phyloP scores from a whole-genome alignment of 92 coral and sea anemone species.

The Meandrina meandrites region DNA sequence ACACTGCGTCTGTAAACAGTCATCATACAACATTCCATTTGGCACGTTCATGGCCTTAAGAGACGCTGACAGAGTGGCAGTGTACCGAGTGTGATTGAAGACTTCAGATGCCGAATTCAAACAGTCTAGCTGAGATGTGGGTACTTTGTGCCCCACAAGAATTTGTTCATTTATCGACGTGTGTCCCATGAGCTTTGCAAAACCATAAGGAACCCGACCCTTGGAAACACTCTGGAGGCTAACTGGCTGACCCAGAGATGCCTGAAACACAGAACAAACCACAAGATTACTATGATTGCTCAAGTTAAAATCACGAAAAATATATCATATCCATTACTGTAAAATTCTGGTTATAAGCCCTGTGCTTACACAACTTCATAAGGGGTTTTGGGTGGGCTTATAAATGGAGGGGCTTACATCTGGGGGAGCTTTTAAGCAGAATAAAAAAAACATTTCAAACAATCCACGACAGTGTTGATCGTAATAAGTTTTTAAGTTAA shows the following conservation, averaged over 20 bases:
- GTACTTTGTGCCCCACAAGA: conserved; percentile 85
- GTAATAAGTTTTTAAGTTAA: too few species aligned
- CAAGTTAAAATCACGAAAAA: not conserved
- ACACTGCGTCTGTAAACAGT: not conserved
- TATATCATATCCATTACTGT: not conserved
- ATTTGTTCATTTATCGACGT: conserved; percentile 81
- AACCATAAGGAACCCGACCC: conserved; percentile 79
- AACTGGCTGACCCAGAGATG: conserved; percentile 68
- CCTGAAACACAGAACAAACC: conserved; percentile 36
- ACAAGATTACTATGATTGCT: not conserved
- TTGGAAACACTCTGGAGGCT: conserved; percentile 72
- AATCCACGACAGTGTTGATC: too few species aligned
- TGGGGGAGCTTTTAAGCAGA: too few species aligned
- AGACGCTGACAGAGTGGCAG: conserved; percentile 62
- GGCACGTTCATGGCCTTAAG: conserved; percentile 74
- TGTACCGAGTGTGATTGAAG: conserved; percentile 66
- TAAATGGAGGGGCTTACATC: too few species aligned
- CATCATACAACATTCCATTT: conserved; percentile 29
- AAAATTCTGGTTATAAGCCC: too few species aligned
- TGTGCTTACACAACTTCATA: too few species aligned
- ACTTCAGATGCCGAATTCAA: conserved; percentile 58
- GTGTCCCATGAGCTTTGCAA: conserved; percentile 89
- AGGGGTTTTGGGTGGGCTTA: too few species aligned
- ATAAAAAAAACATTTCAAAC: too few species aligned
- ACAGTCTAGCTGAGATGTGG: conserved; percentile 55